These are phyloP conservation scores for Melanostoma mellinum DNA, from an alignment of 2,888 invertebrate genomes.

Conservation along the genomic window DNA sequence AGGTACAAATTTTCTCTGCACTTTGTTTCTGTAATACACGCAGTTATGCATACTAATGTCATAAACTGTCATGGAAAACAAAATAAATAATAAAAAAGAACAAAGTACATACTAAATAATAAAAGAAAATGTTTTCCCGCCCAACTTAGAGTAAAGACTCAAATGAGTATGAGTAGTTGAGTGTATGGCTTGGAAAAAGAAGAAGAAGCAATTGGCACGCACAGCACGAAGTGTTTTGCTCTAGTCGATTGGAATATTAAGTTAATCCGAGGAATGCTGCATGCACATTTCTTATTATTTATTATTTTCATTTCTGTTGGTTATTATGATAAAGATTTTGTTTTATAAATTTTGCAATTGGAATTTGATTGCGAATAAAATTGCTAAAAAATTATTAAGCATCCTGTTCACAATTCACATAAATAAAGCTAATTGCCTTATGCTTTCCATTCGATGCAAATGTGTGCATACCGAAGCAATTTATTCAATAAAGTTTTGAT, in stretches of 20 bases:
- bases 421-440: too few species aligned
- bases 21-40: slow-evolving; percentile 11
- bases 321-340: background rate
- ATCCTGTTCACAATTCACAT: too few species aligned
- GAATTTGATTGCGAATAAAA: too few species aligned
- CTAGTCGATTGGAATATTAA: slow-evolving; percentile 53
- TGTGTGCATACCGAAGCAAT: too few species aligned
- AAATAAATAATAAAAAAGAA: background rate
- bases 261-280: slow-evolving; percentile 46
- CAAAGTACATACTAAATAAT: slow-evolving; percentile 35
- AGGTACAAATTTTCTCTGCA: background rate
- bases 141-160: slow-evolving; percentile 48
- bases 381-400: too few species aligned
- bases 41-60: slow-evolving; percentile 30
- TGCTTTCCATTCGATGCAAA: too few species aligned
- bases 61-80: slow-evolving; percentile 12
- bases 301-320: background rate
- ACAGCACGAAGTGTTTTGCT: slow-evolving; percentile 59
- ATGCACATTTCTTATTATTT: background rate
- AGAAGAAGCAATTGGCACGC: slow-evolving; percentile 8
- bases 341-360: background rate
- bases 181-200: too few species aligned
- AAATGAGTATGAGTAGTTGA: background rate
- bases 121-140: slow-evolving; percentile 33
- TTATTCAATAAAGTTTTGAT: too few species aligned